phyloP scores from a whole-genome alignment of 2,888 invertebrate genomes.

The Odontocolon sp. region DNA sequence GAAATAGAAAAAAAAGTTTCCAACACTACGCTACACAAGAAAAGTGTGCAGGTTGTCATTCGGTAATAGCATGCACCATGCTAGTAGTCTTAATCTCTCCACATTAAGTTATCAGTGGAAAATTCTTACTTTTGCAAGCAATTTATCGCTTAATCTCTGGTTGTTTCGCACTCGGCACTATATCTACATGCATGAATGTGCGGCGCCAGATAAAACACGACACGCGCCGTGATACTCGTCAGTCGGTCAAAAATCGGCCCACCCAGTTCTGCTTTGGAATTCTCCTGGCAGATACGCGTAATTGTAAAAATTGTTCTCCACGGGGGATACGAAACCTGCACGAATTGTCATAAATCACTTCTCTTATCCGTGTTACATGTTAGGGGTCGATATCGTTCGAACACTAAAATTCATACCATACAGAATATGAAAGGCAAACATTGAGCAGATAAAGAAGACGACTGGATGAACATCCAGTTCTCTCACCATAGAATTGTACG shows the following conservation, averaged over 20 bases:
- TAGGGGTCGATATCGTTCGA: conserved; percentile 54
- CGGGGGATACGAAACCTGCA: conserved; percentile 46
- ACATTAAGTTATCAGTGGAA: conserved; percentile 64
- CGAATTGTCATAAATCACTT: conserved; percentile 53
- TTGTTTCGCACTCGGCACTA: conserved; percentile 44
- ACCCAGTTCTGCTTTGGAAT: conserved; percentile 50
- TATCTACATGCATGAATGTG: conserved; percentile 16
- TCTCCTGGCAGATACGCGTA: conserved; percentile 28
- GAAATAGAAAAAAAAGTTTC: conserved; percentile 57
- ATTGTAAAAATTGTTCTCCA: conserved; percentile 41
- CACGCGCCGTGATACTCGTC: conserved; percentile 35
- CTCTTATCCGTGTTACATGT: conserved; percentile 53
- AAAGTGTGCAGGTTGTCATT: not conserved
- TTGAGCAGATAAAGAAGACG: conserved; percentile 24
- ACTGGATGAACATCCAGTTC: conserved; percentile 30
- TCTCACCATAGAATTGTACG: conserved; percentile 4
- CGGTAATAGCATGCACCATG: conserved; percentile 17
- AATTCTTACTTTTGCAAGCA: conserved; percentile 62
- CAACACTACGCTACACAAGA: conserved; percentile 20
- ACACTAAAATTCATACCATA: conserved; percentile 6
- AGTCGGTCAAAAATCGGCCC: conserved; percentile 40
- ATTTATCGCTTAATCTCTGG: conserved; percentile 66
- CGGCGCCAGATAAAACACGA: conserved; percentile 54
- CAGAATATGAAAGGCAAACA: not conserved
- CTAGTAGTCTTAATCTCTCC: conserved; percentile 58